phyloP scores from a whole-genome alignment of 2,888 invertebrate species.

The Stomorhina lunata region DNA sequence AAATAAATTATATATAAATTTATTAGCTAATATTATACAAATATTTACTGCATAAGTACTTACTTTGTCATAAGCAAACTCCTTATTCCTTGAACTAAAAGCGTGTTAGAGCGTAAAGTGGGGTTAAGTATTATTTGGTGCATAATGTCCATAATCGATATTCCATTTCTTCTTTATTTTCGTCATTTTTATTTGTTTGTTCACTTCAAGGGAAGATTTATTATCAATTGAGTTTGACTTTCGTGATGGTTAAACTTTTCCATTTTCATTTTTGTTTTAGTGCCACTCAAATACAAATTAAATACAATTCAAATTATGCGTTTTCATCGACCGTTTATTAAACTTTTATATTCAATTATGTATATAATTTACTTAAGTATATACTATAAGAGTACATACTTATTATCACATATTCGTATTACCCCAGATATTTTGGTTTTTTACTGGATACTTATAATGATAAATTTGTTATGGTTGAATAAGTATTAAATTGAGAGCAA shows the following conservation, averaged over 20 bases:
- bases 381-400: background rate
- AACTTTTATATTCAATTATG: constrained; percentile 13
- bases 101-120: background rate
- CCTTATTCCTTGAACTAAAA: background rate
- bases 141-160: background rate
- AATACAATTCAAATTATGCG: constrained; percentile 38
- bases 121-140: background rate
- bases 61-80: too few relatives aligned
- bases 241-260: background rate
- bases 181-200: background rate
- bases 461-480: constrained; percentile 49
- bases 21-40: too few relatives aligned
- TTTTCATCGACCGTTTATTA: constrained; percentile 48
- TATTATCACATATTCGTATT: too few relatives aligned
- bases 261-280: constrained; percentile 12
- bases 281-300: constrained; percentile 43
- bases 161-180: background rate
- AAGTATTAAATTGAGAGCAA: constrained; percentile 46
- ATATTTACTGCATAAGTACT: too few relatives aligned
- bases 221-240: constrained; percentile 14
- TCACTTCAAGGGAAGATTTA: constrained; percentile 30
- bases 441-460: background rate
- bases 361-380: background rate
- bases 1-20: too few relatives aligned
- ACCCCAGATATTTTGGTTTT: background rate